Conservation (phyloP, 92 coral and sea anemone species). For the Zoanthus gigantus region DNA sequence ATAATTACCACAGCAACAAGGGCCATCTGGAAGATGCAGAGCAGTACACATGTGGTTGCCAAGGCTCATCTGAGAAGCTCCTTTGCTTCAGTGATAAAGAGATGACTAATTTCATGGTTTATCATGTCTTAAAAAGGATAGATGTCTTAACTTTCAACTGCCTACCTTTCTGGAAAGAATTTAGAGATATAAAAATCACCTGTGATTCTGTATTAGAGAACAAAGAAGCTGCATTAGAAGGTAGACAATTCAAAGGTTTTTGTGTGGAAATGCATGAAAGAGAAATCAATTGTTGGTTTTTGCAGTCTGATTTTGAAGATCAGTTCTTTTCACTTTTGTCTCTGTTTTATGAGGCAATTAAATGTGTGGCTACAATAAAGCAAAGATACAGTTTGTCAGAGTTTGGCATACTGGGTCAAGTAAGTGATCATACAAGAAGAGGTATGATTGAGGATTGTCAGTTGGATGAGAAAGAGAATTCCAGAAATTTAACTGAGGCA, state of each 20-base stretch:
- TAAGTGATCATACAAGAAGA: not conserved
- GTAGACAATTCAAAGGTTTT: not conserved
- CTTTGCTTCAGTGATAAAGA: not conserved
- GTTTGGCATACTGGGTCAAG: not conserved
- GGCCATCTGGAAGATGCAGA: not conserved
- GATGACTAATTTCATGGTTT: slow-evolving; percentile 23
- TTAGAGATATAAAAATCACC: not conserved
- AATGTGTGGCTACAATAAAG: slow-evolving; percentile 6
- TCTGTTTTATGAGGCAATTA: slow-evolving; percentile 10
- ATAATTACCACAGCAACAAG: slow-evolving; percentile 8
- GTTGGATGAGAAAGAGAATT: not conserved
- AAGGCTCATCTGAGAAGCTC: not conserved
- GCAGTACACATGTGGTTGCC: not conserved
- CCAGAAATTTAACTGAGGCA: no score
- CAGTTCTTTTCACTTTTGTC: not conserved
- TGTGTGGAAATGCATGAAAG: slow-evolving; percentile 1
- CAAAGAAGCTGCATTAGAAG: not conserved
- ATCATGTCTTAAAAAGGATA: not conserved
- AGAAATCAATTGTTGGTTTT: not conserved
- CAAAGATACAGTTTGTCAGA: not conserved
- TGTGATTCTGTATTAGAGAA: not conserved
- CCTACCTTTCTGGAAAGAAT: slow-evolving; percentile 17
- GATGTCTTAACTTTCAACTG: slow-evolving; percentile 2
- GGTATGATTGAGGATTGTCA: not conserved
- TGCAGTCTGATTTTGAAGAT: slow-evolving; percentile 3